Conservation (phyloP, 2,888 invertebrate species). For the Linyphia triangularis region DNA sequence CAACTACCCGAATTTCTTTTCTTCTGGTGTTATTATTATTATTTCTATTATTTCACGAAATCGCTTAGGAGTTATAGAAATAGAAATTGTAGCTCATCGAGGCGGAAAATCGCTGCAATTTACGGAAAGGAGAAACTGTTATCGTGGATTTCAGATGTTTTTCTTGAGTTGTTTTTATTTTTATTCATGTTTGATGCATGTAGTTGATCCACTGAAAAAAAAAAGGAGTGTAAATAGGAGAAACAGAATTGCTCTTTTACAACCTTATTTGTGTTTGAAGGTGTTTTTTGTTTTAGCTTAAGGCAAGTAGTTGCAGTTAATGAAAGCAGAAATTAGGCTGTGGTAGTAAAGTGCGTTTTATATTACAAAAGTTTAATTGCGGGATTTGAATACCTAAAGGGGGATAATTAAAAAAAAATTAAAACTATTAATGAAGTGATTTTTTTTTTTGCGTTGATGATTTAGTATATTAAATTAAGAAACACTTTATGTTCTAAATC, state of each 20-base stretch:
- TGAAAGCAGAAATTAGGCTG: too few relatives aligned
- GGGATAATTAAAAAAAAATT: too few relatives aligned
- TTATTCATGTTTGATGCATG: slow-evolving; percentile 24
- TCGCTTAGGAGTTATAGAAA: slow-evolving; percentile 58
- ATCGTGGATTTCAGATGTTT: slow-evolving; percentile 49
- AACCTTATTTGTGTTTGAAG: neutral
- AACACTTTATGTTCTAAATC: too few relatives aligned
- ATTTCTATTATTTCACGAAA: slow-evolving; percentile 24
- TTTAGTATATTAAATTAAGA: too few relatives aligned
- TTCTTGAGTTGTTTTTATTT: slow-evolving; percentile 1
- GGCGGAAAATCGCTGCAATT: slow-evolving; percentile 54
- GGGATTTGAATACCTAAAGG: too few relatives aligned
- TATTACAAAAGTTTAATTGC: too few relatives aligned
- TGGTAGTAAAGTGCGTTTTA: too few relatives aligned
- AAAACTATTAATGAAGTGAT: too few relatives aligned
- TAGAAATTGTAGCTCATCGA: slow-evolving; percentile 26
- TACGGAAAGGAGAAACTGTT: slow-evolving; percentile 35
- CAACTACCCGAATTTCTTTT: neutral
- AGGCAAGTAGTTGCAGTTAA: too few relatives aligned
- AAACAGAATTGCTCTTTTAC: neutral
- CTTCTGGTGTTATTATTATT: neutral
- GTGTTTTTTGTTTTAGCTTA: neutral
- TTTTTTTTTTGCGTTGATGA: too few relatives aligned
- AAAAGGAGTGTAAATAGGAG: slow-evolving; percentile 18
- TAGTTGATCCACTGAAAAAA: neutral